Evolutionary conservation across 1,140 invertebrate species (phyloP).

Genomic region (Holotrichia oblita): DNA sequence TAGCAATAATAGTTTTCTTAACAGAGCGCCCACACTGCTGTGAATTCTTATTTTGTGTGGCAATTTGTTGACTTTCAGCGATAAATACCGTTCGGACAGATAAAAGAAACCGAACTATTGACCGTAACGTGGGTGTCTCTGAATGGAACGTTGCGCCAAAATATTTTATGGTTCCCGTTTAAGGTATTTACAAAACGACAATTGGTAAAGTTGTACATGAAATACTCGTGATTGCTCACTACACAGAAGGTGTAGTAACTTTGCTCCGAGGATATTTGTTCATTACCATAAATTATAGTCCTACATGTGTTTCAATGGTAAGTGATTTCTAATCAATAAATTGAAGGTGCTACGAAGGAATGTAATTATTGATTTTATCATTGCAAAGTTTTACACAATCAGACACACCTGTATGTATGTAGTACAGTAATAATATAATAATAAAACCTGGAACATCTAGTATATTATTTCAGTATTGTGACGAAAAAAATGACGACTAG

Average conservation of each 20-base stretch:
- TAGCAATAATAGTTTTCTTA: neutral
- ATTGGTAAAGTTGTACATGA: slow-evolving; percentile 15
- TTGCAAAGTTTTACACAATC: neutral
- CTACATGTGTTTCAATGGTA: neutral
- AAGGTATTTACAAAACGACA: slow-evolving; percentile 21
- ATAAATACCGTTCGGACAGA: slow-evolving; percentile 31
- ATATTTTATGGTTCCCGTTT: slow-evolving; percentile 29
- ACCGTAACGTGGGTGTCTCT: slow-evolving; percentile 14
- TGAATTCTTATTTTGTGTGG: slow-evolving; percentile 26
- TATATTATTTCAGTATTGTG: too few species aligned
- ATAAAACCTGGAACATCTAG: too few species aligned
- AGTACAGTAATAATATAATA: too few species aligned
- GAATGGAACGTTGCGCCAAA: slow-evolving; percentile 22
- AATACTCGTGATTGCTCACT: neutral
- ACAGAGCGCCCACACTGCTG: neutral
- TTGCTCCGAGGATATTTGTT: slow-evolving; percentile 18
- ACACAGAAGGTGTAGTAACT: neutral
- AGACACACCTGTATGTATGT: too few species aligned
- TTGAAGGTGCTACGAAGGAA: neutral
- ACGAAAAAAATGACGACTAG: too few species aligned
- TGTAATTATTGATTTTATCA: neutral
- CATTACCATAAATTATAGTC: slow-evolving; percentile 26
- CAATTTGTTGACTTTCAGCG: slow-evolving; percentile 25
- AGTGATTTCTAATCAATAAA: neutral
- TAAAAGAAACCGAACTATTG: slow-evolving; percentile 32